Conservation (phyloP, 2,888 invertebrate genomes). For the Griposia aprilina region DNA sequence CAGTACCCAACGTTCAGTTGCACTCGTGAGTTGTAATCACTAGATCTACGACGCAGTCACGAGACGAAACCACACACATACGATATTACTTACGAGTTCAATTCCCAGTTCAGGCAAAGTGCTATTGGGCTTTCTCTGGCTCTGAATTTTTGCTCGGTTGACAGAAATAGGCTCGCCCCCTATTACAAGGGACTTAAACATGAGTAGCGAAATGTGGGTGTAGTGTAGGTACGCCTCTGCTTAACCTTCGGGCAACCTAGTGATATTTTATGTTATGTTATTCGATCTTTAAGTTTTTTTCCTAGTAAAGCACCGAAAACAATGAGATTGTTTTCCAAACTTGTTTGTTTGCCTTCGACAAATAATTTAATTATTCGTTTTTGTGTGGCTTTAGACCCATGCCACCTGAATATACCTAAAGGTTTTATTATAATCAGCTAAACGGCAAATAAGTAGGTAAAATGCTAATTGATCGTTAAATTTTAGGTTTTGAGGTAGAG, state of each 20-base stretch:
- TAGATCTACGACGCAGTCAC: background rate
- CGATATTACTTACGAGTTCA: background rate
- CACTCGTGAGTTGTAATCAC: background rate
- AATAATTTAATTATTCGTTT: constrained; percentile 15
- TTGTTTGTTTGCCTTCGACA: constrained; percentile 14
- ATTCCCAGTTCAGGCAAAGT: background rate
- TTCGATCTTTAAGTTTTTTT: background rate
- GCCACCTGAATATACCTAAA: constrained; percentile 5
- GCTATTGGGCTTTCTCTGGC: background rate
- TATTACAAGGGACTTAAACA: background rate
- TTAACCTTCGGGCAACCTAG: background rate
- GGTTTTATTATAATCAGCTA: background rate
- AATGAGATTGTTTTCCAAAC: constrained; percentile 25
- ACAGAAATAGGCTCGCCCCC: background rate
- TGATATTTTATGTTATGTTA: too few species aligned
- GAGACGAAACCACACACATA: too few species aligned
- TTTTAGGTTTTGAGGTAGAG: background rate
- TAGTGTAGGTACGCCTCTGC: background rate
- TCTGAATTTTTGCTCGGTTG: background rate
- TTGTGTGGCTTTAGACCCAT: constrained; percentile 5
- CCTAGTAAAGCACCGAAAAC: background rate
- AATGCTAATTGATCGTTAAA: background rate
- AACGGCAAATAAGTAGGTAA: background rate
- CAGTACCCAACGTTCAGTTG: background rate
- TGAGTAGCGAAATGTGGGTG: background rate